phyloP scores from a whole-genome alignment of 2,797 vertebrate species.

The Pipistrellus kuhlii region DNA sequence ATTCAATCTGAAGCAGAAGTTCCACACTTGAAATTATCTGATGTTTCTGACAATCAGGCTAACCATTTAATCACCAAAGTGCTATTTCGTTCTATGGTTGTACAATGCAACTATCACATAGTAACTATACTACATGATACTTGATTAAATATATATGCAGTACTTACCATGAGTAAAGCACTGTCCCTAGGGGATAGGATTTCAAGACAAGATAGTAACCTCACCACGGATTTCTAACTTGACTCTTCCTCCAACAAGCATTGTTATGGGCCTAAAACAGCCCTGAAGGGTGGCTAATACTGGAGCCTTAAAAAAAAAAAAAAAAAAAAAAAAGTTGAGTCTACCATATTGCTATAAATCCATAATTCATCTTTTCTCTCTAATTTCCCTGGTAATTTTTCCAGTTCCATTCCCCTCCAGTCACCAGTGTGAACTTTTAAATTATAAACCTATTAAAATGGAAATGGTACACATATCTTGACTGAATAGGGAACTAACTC shows the following conservation, averaged over 20 bases:
- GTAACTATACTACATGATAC: not conserved
- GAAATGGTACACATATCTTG: not conserved
- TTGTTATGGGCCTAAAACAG: not conserved
- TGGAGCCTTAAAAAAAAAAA: not conserved
- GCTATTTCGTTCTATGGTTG: not conserved
- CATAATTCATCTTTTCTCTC: not conserved
- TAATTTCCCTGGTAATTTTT: not conserved
- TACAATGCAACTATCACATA: not conserved
- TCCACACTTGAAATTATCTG: not conserved
- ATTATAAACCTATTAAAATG: not conserved
- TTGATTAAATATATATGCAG: not conserved
- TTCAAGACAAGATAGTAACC: not conserved
- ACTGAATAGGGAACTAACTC: not conserved
- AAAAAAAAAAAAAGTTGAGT: not conserved
- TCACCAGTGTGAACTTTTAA: not conserved
- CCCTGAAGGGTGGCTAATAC: not conserved
- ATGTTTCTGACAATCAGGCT: not conserved
- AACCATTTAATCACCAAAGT: not conserved
- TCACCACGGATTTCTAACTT: not conserved
- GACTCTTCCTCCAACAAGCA: not conserved
- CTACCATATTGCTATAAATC: not conserved
- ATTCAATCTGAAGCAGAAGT: constrained; percentile 39
- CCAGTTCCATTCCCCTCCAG: not conserved
- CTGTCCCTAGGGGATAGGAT: not conserved
- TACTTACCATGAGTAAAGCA: not conserved